Percentiles rank a stretch among this genome's conserved stretches.
Evolutionary conservation across 2,888 invertebrate genomes (phyloP).

Genomic region (Phyto melanocephala): DNA sequence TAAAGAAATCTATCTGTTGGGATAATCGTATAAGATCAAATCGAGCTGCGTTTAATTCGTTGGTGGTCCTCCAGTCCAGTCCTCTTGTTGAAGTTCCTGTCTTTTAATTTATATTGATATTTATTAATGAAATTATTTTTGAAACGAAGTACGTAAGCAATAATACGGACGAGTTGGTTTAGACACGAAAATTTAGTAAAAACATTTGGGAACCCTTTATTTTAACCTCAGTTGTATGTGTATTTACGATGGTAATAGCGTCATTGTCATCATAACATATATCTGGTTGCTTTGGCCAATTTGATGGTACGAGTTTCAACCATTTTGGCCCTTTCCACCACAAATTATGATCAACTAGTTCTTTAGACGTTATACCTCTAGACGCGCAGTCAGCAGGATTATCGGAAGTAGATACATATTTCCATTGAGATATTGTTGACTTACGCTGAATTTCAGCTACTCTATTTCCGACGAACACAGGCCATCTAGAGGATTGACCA

Average conservation of each 20-base stretch:
- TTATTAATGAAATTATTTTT: not conserved
- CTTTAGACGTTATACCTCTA: conserved; percentile 5
- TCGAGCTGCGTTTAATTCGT: not conserved
- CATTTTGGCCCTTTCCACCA: conserved; percentile 5
- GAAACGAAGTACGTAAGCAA: not conserved
- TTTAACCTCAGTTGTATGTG: no score
- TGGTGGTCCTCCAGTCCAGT: conserved; percentile 8
- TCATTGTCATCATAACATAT: not conserved
- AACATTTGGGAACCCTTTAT: no score
- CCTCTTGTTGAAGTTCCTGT: not conserved
- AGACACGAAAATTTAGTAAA: no score
- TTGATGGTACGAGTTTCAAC: not conserved
- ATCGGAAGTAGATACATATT: not conserved
- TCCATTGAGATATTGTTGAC: conserved; percentile 6
- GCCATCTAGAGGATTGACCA: conserved; percentile 23
- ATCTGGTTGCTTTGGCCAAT: conserved; percentile 13
- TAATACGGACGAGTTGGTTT: not conserved
- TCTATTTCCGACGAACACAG: conserved; percentile 17
- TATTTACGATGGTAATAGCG: no score
- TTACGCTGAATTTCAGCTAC: conserved; percentile 25
- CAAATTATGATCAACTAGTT: not conserved
- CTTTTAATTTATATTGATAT: not conserved
- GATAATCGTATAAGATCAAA: no score
- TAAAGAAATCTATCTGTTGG: no score
- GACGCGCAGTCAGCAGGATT: conserved; percentile 41